These are phyloP conservation scores for Conus ventricosus DNA, from an alignment of 1,140 invertebrate species.

Conservation along the genomic window DNA sequence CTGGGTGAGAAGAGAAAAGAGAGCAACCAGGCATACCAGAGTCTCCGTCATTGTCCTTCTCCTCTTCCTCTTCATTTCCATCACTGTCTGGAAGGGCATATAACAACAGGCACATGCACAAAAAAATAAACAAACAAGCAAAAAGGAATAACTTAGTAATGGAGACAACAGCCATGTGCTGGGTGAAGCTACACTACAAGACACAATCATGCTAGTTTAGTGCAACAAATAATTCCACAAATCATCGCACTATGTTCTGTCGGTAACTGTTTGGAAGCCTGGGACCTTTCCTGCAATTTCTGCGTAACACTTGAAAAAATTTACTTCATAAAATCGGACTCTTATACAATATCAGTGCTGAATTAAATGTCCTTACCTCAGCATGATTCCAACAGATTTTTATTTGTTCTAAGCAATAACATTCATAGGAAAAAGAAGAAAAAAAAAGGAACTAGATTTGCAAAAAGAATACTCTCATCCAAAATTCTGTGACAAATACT, in stretches of 20 bases:
- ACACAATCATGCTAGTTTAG: neutral
- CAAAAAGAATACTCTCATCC: too few species aligned
- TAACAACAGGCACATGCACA: slow-evolving; percentile 36
- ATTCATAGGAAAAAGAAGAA: too few species aligned
- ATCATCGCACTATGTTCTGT: neutral
- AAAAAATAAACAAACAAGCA: neutral
- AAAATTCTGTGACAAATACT: too few species aligned
- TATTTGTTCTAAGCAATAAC: too few species aligned
- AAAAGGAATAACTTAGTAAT: neutral
- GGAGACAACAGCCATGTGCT: neutral
- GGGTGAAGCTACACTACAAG: neutral
- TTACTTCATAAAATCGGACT: too few species aligned
- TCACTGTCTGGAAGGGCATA: slow-evolving; percentile 51
- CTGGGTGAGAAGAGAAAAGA: neutral
- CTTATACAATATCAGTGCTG: too few species aligned
- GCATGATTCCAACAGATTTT: too few species aligned
- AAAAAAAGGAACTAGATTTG: too few species aligned
- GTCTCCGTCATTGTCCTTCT: slow-evolving; percentile 56
- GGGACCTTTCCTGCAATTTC: too few species aligned
- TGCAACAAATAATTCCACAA: neutral
- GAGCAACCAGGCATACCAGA: slow-evolving; percentile 49
- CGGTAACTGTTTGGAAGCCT: too few species aligned
- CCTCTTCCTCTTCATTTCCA: slow-evolving; percentile 30
- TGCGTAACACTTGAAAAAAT: too few species aligned
- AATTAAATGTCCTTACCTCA: too few species aligned